These are phyloP conservation scores for Meriones unguiculatus DNA, from an alignment of 2,113 vertebrate species.

Conservation along the genomic window DNA sequence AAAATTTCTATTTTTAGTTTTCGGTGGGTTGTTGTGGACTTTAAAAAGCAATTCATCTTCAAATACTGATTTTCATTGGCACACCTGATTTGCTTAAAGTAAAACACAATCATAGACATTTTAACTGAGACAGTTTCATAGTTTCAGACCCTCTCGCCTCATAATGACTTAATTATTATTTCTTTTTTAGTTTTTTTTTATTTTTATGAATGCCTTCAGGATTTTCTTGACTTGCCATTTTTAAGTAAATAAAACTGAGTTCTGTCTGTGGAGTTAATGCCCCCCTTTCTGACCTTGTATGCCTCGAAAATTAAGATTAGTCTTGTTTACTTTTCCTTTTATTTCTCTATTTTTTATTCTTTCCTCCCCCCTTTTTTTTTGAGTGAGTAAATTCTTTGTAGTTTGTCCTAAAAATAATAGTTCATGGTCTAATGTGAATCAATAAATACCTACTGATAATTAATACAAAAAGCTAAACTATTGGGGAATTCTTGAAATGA, in stretches of 20 bases:
- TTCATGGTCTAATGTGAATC: slow-evolving; percentile 42
- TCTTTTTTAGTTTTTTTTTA: not conserved
- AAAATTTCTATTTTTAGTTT: slow-evolving; percentile 72
- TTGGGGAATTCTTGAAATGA: slow-evolving; percentile 9
- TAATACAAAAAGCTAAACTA: not conserved
- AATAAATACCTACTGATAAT: not conserved
- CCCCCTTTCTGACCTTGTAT: slow-evolving; percentile 3
- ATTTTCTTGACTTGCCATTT: slow-evolving; percentile 48
- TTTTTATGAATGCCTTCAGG: not conserved
- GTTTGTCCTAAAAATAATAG: not conserved
- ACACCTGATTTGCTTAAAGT: slow-evolving; percentile 56
- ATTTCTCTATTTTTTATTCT: not conserved
- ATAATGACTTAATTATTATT: not conserved
- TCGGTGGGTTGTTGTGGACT: not conserved
- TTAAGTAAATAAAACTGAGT: slow-evolving; percentile 46
- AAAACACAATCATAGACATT: slow-evolving; percentile 37
- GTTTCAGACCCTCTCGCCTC: slow-evolving; percentile 34
- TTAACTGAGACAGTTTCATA: slow-evolving; percentile 21
- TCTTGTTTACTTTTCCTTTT: not conserved
- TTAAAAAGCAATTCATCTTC: slow-evolving; percentile 57
- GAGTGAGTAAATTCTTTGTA: slow-evolving; percentile 28
- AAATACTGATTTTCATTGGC: slow-evolving; percentile 60
- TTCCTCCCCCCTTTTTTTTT: too few relatives aligned
- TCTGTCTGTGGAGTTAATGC: slow-evolving; percentile 22
- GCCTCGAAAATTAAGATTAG: not conserved